These are phyloP conservation scores for Heliothis virescens DNA, from an alignment of 1,140 invertebrate species.

Conservation along the genomic window DNA sequence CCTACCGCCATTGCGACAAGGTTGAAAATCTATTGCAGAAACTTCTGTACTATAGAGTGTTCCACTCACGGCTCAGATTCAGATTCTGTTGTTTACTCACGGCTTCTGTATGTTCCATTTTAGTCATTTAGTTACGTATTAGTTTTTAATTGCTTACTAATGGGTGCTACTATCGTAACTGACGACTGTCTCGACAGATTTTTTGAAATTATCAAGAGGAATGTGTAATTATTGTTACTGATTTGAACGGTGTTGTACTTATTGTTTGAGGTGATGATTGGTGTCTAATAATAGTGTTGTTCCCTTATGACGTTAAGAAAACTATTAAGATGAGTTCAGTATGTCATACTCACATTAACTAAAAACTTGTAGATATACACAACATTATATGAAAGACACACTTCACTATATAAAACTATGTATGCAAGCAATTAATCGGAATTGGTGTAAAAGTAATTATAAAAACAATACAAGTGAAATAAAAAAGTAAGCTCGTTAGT, in stretches of 20 bases:
- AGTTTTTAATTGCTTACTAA: constrained; percentile 34
- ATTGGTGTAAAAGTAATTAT: constrained; percentile 16
- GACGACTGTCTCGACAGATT: neutral
- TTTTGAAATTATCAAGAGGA: neutral
- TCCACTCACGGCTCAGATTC: constrained; percentile 58
- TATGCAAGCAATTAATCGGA: neutral
- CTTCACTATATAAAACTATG: too few species aligned
- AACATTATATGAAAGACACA: too few species aligned
- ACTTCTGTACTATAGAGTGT: constrained; percentile 61
- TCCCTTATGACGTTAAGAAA: too few species aligned
- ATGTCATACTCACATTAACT: too few species aligned
- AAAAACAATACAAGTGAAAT: constrained; percentile 47
- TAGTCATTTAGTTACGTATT: constrained; percentile 31
- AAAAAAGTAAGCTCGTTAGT: constrained; percentile 55
- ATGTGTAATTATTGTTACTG: neutral
- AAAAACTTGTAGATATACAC: too few species aligned
- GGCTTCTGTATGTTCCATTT: constrained; percentile 18
- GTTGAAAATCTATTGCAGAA: too few species aligned
- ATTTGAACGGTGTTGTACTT: too few species aligned
- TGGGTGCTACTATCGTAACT: constrained; percentile 5
- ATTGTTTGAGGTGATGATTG: too few species aligned
- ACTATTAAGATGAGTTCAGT: too few species aligned
- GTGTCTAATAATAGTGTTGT: too few species aligned
- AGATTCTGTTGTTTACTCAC: constrained; percentile 53
- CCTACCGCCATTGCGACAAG: too few species aligned